phyloP scores from a whole-genome alignment of 2,113 vertebrate genomes.

The Pelecanus crispus region DNA sequence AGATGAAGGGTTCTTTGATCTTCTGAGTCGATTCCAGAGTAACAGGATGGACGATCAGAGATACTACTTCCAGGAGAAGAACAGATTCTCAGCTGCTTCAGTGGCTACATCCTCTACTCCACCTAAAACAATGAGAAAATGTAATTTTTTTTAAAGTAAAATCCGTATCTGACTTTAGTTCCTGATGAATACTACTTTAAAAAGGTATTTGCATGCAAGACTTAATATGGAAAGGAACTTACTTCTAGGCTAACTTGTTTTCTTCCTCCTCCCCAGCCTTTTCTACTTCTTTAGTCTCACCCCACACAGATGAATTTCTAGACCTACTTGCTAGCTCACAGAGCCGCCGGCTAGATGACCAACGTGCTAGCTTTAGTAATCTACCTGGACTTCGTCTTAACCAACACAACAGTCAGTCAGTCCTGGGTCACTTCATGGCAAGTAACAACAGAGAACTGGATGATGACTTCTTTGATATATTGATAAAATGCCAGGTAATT shows the following conservation, averaged over 20 bases:
- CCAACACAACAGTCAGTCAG: constrained; percentile 65
- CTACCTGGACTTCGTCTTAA: constrained; percentile 84
- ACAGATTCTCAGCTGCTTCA: constrained; percentile 51
- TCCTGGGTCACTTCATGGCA: constrained; percentile 82
- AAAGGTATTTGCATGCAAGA: background rate
- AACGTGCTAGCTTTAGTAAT: constrained; percentile 76
- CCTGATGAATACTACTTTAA: background rate
- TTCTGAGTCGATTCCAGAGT: constrained; percentile 94
- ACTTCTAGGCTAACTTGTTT: background rate
- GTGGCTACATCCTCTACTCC: constrained; percentile 65
- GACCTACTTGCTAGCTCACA: constrained; percentile 88
- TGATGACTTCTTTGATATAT: constrained; percentile 92
- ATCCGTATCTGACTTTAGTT: background rate
- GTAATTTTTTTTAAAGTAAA: constrained; percentile 59
- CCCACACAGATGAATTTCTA: constrained; percentile 85
- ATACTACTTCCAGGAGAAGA: constrained; percentile 81
- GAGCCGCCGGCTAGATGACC: constrained; percentile 84
- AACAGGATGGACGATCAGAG: constrained; percentile 97
- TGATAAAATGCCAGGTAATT: constrained; percentile 90
- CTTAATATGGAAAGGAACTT: rapidly evolving
- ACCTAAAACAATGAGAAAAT: constrained; percentile 76
- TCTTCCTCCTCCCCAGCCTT: constrained; percentile 62
- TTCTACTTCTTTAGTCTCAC: constrained; percentile 74
- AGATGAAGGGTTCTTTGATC: constrained; percentile 94
- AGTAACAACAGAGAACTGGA: constrained; percentile 79